phyloP scores from a whole-genome alignment of 2,113 vertebrate genomes.

The Cinclus cinclus region DNA sequence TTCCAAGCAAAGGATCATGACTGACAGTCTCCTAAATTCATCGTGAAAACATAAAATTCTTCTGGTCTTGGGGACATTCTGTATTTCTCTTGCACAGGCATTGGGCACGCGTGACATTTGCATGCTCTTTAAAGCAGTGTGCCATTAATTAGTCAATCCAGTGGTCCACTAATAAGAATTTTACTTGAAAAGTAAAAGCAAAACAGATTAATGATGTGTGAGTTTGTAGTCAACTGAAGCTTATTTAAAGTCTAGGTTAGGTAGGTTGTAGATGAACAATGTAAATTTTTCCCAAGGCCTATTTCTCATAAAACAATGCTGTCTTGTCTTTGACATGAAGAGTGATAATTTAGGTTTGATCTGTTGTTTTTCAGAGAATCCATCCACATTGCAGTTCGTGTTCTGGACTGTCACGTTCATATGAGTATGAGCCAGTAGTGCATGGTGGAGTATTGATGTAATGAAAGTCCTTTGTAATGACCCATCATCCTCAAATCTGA shows the following conservation, averaged over 20 bases:
- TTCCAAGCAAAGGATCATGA: not conserved
- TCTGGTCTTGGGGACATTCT: not conserved
- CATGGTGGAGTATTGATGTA: not conserved
- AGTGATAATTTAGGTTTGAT: not conserved
- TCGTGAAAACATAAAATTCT: not conserved
- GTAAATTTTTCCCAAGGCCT: not conserved
- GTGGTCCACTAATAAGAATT: not conserved
- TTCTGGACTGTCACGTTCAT: not conserved
- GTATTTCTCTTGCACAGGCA: not conserved
- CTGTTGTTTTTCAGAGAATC: not conserved
- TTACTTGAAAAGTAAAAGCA: constrained; percentile 8
- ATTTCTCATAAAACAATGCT: not conserved
- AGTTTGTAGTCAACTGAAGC: not conserved
- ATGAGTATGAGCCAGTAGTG: not conserved
- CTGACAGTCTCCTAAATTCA: constrained; percentile 11
- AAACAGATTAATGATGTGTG: not conserved
- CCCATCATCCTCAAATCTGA: not conserved
- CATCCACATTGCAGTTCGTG: not conserved
- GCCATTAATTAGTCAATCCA: not conserved
- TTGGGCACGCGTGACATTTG: not conserved
- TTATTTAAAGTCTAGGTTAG: not conserved
- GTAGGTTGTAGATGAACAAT: not conserved
- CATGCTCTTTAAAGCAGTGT: not conserved
- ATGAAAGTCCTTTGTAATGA: not conserved
- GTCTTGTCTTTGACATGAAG: not conserved